Conservation (phyloP, 1,140 invertebrate genomes). For the Caenorhabditis inopinata region DNA sequence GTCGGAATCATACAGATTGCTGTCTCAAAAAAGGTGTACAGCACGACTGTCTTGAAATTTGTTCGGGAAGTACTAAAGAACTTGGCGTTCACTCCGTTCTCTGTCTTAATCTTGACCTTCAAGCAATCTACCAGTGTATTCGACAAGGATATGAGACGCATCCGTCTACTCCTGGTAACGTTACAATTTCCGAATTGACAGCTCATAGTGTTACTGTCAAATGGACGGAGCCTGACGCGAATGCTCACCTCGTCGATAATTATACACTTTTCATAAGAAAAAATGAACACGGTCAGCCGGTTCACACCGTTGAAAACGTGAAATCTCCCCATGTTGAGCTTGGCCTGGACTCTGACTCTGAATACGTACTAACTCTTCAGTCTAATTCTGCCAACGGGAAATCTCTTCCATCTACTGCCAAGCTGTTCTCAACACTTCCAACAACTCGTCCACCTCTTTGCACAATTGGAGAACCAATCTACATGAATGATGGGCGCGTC, state of each 20-base stretch:
- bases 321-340: slow-evolving; percentile 28
- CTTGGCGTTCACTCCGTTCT: slow-evolving; percentile 42
- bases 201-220: slow-evolving; percentile 18
- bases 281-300: slow-evolving; percentile 37
- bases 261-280: slow-evolving; percentile 43
- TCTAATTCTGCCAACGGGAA: slow-evolving; percentile 37
- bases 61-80: slow-evolving; percentile 30
- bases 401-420: slow-evolving; percentile 43
- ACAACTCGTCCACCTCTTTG: neutral
- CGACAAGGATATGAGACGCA: slow-evolving; percentile 44
- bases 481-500: slow-evolving; percentile 19
- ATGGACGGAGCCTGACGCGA: slow-evolving; percentile 37
- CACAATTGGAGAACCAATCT: slow-evolving; percentile 37
- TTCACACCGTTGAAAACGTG: slow-evolving; percentile 19
- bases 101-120: slow-evolving; percentile 41
- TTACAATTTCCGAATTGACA: slow-evolving; percentile 17
- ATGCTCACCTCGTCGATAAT: slow-evolving; percentile 40
- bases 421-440: slow-evolving; percentile 38
- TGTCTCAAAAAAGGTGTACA: slow-evolving; percentile 41
- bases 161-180: slow-evolving; percentile 43
- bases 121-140: slow-evolving; percentile 44
- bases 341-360: slow-evolving; percentile 40
- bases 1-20: slow-evolving; percentile 42
- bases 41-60: slow-evolving; percentile 38
- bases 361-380: slow-evolving; percentile 35